Percentiles rank a stretch among this genome's conserved stretches.
Evolutionary conservation across 35 echinoderm and acorn worm genomes (phyloP).

Genomic region (Apostichopus californicus): DNA sequence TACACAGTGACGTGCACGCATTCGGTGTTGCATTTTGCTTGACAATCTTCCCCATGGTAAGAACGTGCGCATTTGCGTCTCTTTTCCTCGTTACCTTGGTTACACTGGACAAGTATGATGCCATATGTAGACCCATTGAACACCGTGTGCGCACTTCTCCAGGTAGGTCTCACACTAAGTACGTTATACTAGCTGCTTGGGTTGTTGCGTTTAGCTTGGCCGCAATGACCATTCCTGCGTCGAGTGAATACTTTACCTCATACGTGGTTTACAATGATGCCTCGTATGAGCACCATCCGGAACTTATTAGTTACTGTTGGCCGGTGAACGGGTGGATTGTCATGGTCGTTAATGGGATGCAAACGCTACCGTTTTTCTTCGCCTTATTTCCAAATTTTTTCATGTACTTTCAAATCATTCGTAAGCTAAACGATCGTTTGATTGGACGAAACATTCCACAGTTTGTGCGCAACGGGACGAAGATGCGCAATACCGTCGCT

Average conservation of each 20-base stretch:
- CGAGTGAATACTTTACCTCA: background rate
- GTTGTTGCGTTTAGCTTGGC: background rate
- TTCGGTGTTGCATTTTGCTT: background rate
- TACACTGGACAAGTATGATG: conserved; percentile 49
- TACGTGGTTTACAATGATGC: conserved; percentile 15
- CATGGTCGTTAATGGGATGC: conserved; percentile 11
- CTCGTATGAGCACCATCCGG: background rate
- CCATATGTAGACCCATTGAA: conserved; percentile 53
- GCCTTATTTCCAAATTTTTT: conserved; percentile 43
- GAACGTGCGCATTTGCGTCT: conserved; percentile 56
- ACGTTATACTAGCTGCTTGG: conserved; percentile 31
- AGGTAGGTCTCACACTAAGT: conserved; percentile 37
- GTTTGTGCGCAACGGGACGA: conserved; percentile 28
- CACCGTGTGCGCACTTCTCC: conserved; percentile 2
- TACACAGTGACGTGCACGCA: conserved; percentile 13
- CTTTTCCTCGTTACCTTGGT: conserved; percentile 53
- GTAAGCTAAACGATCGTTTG: background rate
- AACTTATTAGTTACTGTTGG: background rate
- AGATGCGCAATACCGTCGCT: conserved; percentile 51
- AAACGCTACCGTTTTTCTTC: conserved; percentile 47
- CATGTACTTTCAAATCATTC: conserved; percentile 57
- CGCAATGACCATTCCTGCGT: background rate
- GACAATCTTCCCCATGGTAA: background rate
- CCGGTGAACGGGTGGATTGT: background rate
- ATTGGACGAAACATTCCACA: conserved; percentile 8